A percentile compares a stretch with the other conserved stretches of the same genome.
phyloP scores from a whole-genome alignment of 2,113 vertebrate genomes.

The Saccopteryx leptura region DNA sequence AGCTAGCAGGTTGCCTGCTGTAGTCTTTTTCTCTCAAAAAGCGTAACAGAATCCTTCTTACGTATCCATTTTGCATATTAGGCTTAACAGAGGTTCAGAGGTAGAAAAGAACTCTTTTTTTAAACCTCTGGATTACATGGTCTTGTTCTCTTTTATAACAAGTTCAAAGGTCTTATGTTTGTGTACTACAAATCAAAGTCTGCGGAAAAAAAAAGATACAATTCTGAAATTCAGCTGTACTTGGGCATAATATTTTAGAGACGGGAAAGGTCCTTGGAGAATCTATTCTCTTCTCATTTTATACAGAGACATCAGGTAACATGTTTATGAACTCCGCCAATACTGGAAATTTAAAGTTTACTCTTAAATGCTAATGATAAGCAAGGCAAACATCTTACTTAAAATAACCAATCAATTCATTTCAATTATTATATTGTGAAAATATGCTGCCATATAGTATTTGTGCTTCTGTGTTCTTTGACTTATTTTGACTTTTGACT shows the following conservation, averaged over 20 bases:
- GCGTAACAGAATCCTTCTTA: background rate
- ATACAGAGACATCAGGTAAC: background rate
- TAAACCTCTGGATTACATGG: background rate
- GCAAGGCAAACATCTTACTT: background rate
- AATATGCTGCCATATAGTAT: background rate
- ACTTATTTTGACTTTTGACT: constrained; percentile 19
- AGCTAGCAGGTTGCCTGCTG: background rate
- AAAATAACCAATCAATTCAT: background rate
- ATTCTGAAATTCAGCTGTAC: background rate
- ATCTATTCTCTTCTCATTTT: background rate
- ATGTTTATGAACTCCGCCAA: background rate
- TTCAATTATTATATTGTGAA: constrained; percentile 3
- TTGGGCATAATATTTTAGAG: background rate
- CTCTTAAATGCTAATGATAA: constrained; percentile 39
- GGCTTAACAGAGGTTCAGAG: background rate
- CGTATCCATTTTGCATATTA: background rate
- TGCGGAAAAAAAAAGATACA: background rate
- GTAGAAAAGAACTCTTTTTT: background rate
- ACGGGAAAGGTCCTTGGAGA: background rate
- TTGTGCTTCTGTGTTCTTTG: background rate
- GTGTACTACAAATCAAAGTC: background rate
- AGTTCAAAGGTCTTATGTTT: background rate
- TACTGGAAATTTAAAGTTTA: constrained; percentile 2
- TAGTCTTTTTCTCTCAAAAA: constrained; percentile 4
- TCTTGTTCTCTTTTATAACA: background rate